Evolutionary conservation across 1,140 invertebrate genomes (phyloP), one percentile per base, ranked within the genome.

Genomic region (Caerostris darwini): DNA sequence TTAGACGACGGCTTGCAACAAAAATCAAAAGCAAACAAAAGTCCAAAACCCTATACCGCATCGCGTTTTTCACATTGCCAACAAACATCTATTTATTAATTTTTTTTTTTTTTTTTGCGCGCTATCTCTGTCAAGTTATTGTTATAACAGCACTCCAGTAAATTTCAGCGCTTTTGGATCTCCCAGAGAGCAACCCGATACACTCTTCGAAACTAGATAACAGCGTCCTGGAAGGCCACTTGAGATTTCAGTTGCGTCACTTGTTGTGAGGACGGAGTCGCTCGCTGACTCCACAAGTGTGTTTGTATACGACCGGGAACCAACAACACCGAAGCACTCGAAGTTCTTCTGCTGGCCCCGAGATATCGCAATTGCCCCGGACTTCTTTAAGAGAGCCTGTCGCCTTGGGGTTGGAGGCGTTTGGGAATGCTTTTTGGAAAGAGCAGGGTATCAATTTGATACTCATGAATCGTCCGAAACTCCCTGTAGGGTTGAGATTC

Each of bases 261-360:
- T 69, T 57, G 34, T 71, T 57, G 53, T 53, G 8, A 7, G 12
- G 53, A 50, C 54, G 12, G 12, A 81, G 69, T 90, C 71, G 71
- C 64, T 57, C 17, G 53, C 89, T 90, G 89, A 90, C 89, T 90
- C 81, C 69, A 90, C 89, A 90, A 90, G 89, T 81, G 69, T 90
- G 69, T 90, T 90, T 90, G 81, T 90, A 90, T 59, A 90, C 89
- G 67, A 59, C 50, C 10, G 54, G 19, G 53, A 17, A 19, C 10
- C 69, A 34, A 34, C 34, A 71, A 83, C 71, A 89, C 87, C 58
- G 71, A 89, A 61, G 10, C 54, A 69, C 87, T 89, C 59, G 19
- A 81, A 59, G 12, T 50, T 87, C 85, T 87, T 64, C 85, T 61
- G 56, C 53, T 56, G 34, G 34, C 50, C 71, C 34, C 7, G 53